phyloP scores from a whole-genome alignment of 2,113 vertebrate genomes.

The Rhinopomastus cyanomelas region DNA sequence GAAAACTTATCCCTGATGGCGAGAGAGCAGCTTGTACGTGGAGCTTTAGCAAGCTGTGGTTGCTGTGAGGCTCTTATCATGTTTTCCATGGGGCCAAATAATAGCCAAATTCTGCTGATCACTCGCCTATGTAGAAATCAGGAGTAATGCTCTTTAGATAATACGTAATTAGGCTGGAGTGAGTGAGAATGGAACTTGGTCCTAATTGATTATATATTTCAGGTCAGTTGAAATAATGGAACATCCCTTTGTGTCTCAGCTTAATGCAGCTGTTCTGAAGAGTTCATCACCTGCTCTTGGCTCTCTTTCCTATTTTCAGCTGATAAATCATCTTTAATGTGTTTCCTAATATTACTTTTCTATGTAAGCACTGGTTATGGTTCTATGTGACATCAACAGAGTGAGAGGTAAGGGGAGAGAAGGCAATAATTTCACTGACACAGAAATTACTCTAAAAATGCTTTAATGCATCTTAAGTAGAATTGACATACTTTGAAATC shows the following conservation, averaged over 20 bases:
- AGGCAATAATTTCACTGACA: slow-evolving; percentile 57
- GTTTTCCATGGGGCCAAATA: slow-evolving; percentile 14
- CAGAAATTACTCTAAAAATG: slow-evolving; percentile 58
- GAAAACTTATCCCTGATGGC: background rate
- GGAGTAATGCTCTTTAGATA: slow-evolving; percentile 55
- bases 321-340: slow-evolving; percentile 69
- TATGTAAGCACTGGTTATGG: slow-evolving; percentile 19
- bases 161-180: slow-evolving; percentile 36
- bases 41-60: background rate
- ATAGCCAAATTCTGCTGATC: slow-evolving; percentile 38
- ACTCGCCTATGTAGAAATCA: slow-evolving; percentile 14
- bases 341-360: slow-evolving; percentile 56
- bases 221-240: slow-evolving; percentile 67
- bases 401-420: background rate
- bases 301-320: slow-evolving; percentile 65
- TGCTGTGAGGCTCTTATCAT: background rate
- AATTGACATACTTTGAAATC: slow-evolving; percentile 52
- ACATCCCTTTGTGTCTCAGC: slow-evolving; percentile 59
- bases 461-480: slow-evolving; percentile 50
- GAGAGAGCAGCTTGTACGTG: background rate
- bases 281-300: slow-evolving; percentile 66
- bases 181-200: slow-evolving; percentile 61
- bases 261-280: slow-evolving; percentile 66
- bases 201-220: slow-evolving; percentile 64
- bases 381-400: slow-evolving; percentile 17